These are phyloP conservation scores for Cheilinus undulatus DNA, from an alignment of 2,113 vertebrate species.

Conservation along the genomic window DNA sequence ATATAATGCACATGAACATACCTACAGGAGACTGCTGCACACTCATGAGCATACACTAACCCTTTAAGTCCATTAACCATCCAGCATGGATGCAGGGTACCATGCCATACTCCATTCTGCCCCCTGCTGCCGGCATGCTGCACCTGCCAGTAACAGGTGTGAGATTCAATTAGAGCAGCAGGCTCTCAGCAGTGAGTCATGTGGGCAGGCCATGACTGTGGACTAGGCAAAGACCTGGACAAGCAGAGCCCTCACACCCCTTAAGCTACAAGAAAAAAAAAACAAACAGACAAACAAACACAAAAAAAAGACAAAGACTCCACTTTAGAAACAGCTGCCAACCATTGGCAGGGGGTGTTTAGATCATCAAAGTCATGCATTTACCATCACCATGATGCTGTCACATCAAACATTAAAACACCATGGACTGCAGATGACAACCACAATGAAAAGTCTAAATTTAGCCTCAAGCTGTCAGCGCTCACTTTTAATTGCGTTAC, in stretches of 20 bases:
- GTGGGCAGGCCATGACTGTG: conserved; percentile 65
- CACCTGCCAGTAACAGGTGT: conserved; percentile 84
- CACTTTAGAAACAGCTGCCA: conserved; percentile 69
- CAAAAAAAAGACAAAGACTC: conserved; percentile 18
- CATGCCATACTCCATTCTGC: conserved; percentile 73
- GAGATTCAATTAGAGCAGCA: conserved; percentile 85
- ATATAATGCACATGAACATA: conserved; percentile 50
- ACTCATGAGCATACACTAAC: conserved; percentile 48
- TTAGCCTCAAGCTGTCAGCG: conserved; percentile 75
- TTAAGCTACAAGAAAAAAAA: conserved; percentile 18
- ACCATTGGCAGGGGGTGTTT: conserved; percentile 68
- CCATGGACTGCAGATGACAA: conserved; percentile 54
- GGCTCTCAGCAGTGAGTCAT: conserved; percentile 76
- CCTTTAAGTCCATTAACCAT: conserved; percentile 69
- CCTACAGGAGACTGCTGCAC: conserved; percentile 49
- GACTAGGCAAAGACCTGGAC: conserved; percentile 54
- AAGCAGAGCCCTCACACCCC: conserved; percentile 54
- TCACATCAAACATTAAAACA: conserved; percentile 71
- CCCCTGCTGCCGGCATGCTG: conserved; percentile 77
- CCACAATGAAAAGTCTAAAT: conserved; percentile 69
- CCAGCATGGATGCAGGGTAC: conserved; percentile 56
- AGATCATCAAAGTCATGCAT: conserved; percentile 75
- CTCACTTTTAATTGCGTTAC: conserved; percentile 75
- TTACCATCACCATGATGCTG: conserved; percentile 65
- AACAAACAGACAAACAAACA: conserved; percentile 5